These are phyloP conservation scores for Harpalus rubripes DNA, from an alignment of 2,888 invertebrate species.

Conservation along the genomic window DNA sequence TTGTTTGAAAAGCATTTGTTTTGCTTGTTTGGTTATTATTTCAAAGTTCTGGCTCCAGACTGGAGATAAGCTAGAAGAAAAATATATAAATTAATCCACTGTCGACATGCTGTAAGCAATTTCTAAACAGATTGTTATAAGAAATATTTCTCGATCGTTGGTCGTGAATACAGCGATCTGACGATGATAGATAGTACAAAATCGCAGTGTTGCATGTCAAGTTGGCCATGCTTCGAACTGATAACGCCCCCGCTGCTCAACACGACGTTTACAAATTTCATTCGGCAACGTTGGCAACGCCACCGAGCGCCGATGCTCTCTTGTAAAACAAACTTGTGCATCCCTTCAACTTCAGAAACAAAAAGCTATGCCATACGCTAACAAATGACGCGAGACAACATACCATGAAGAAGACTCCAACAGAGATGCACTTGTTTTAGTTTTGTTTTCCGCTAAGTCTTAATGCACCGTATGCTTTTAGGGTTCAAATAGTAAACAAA, in stretches of 20 bases:
- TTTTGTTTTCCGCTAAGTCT: not conserved
- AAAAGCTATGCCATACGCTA: constrained; percentile 47
- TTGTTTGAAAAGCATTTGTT: not conserved
- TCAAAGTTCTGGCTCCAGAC: not conserved
- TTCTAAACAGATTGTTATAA: constrained; percentile 45
- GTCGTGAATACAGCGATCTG: constrained; percentile 41
- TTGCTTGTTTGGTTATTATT: not conserved
- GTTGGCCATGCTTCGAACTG: constrained; percentile 28
- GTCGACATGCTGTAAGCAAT: constrained; percentile 29
- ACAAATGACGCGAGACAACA: constrained; percentile 33
- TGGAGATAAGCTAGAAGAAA: not conserved
- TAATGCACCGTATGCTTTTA: too few relatives aligned
- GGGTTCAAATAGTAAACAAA: too few relatives aligned
- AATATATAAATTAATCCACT: constrained; percentile 17
- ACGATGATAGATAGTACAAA: constrained; percentile 57
- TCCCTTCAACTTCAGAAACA: constrained; percentile 43
- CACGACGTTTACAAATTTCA: constrained; percentile 54
- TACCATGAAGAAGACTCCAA: not conserved
- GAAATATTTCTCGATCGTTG: constrained; percentile 31
- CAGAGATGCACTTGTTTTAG: not conserved
- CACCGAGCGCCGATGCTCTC: constrained; percentile 11
- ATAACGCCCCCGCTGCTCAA: constrained; percentile 33
- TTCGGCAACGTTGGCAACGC: constrained; percentile 6
- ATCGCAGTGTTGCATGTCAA: constrained; percentile 57
- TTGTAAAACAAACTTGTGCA: constrained; percentile 53